A percentile compares a stretch with the other conserved stretches of the same genome.
Evolutionary conservation across 2,113 vertebrate species (phyloP).

Genomic region (Nyctereutes procyonoides): DNA sequence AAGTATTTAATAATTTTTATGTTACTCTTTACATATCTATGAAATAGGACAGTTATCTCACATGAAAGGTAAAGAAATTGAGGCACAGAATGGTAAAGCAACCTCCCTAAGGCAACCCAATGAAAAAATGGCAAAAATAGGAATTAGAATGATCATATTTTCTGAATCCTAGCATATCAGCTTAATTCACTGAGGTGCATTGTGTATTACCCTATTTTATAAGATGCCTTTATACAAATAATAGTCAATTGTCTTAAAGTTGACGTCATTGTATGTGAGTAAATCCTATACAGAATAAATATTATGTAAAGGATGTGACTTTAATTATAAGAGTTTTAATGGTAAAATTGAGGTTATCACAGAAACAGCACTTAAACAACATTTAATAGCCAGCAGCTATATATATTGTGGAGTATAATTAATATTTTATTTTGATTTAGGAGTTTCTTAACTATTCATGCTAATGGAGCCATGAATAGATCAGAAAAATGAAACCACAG

Average conservation of each 20-base stretch:
- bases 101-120: not conserved
- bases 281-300: slow-evolving; percentile 72
- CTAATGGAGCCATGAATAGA: not conserved
- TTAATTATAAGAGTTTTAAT: slow-evolving; percentile 61
- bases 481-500: slow-evolving; percentile 50
- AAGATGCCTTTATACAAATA: slow-evolving; percentile 57
- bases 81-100: slow-evolving; percentile 37
- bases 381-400: not conserved
- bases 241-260: slow-evolving; percentile 63
- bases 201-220: slow-evolving; percentile 65
- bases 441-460: slow-evolving; percentile 32
- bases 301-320: slow-evolving; percentile 53
- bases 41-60: slow-evolving; percentile 56
- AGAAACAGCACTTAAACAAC: not conserved
- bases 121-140: not conserved
- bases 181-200: slow-evolving; percentile 27
- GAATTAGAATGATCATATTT: slow-evolving; percentile 31
- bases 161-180: slow-evolving; percentile 38
- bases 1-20: slow-evolving; percentile 58
- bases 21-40: slow-evolving; percentile 42
- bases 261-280: slow-evolving; percentile 50
- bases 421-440: slow-evolving; percentile 57
- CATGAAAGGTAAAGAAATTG: slow-evolving; percentile 43
- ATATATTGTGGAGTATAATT: slow-evolving; percentile 36
- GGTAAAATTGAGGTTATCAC: slow-evolving; percentile 51